Evolutionary conservation across 2,888 invertebrate genomes (phyloP).

Genomic region (Tetrapedia diversipes): DNA sequence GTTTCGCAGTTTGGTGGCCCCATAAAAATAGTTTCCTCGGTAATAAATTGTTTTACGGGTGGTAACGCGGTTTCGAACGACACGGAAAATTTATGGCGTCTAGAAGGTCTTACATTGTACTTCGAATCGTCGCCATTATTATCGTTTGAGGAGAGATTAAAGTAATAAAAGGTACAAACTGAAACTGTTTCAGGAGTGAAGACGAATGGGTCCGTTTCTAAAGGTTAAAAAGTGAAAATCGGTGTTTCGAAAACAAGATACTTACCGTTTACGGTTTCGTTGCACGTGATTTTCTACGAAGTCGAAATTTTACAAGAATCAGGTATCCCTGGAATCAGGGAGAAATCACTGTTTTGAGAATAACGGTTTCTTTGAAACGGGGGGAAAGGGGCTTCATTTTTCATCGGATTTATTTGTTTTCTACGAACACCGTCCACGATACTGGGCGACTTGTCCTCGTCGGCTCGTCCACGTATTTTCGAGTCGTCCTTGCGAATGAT

Average conservation of each 20-base stretch:
- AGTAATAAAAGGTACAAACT: too few species aligned
- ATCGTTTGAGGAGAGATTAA: background rate
- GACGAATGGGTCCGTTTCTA: too few species aligned
- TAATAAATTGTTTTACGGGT: slow-evolving; percentile 28
- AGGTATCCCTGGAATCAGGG: too few species aligned
- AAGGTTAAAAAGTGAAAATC: too few species aligned
- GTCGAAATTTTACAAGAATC: too few species aligned
- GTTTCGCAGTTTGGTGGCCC: slow-evolving; percentile 1
- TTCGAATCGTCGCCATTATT: background rate
- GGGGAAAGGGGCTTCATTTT: background rate
- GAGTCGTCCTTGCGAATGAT: background rate
- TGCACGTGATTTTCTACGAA: slow-evolving; percentile 1
- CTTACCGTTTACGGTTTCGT: too few species aligned
- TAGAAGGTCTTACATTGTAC: background rate
- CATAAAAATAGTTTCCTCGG: slow-evolving; percentile 30
- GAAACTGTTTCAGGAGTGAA: too few species aligned
- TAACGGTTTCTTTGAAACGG: background rate
- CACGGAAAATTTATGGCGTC: slow-evolving; percentile 2
- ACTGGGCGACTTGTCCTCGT: background rate
- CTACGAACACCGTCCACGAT: background rate
- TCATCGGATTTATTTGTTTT: background rate
- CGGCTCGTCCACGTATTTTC: background rate
- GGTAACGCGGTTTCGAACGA: background rate
- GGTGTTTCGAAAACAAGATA: too few species aligned
- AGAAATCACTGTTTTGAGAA: background rate